phyloP scores from a whole-genome alignment of 2,888 invertebrate genomes.

The Fragum whitleyi region DNA sequence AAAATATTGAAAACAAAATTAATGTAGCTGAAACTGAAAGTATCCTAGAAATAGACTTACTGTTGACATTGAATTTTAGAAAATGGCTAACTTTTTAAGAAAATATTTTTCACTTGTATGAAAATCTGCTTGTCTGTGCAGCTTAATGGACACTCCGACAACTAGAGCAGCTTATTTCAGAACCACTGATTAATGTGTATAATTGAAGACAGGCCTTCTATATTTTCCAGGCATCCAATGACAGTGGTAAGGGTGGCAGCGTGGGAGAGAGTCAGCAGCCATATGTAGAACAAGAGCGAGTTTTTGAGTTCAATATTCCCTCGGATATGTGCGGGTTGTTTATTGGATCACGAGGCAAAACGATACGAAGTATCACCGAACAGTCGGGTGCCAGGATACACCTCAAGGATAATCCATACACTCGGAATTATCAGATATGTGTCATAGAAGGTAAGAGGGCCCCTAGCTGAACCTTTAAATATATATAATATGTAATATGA shows the following conservation, averaged over 20 bases:
- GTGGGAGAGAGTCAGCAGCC: conserved; percentile 53
- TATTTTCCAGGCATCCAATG: conserved; percentile 89
- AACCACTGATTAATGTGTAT: too few relatives aligned
- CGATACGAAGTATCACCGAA: conserved; percentile 91
- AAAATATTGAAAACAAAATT: too few relatives aligned
- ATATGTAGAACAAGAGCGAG: conserved; percentile 86
- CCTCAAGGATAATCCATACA: conserved; percentile 92
- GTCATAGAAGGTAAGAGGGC: conserved; percentile 94
- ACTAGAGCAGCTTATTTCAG: too few relatives aligned
- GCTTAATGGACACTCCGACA: too few relatives aligned
- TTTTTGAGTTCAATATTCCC: conserved; percentile 85
- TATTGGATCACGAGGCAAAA: conserved; percentile 93
- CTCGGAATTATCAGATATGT: conserved; percentile 92
- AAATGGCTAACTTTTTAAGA: too few relatives aligned
- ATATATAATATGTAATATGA: too few relatives aligned
- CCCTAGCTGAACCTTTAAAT: conserved; percentile 62
- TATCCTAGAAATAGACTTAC: too few relatives aligned
- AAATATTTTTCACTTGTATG: too few relatives aligned
- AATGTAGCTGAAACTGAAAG: too few relatives aligned
- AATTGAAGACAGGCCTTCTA: too few relatives aligned
- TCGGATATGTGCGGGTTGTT: conserved; percentile 91
- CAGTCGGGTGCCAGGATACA: conserved; percentile 92
- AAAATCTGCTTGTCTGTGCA: too few relatives aligned
- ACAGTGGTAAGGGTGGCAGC: conserved; percentile 92
- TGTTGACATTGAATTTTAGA: too few relatives aligned